Evolutionary conservation across 1,140 invertebrate species (phyloP), one percentile per base, ranked within the genome.

Genomic region (Halesus radiatus): DNA sequence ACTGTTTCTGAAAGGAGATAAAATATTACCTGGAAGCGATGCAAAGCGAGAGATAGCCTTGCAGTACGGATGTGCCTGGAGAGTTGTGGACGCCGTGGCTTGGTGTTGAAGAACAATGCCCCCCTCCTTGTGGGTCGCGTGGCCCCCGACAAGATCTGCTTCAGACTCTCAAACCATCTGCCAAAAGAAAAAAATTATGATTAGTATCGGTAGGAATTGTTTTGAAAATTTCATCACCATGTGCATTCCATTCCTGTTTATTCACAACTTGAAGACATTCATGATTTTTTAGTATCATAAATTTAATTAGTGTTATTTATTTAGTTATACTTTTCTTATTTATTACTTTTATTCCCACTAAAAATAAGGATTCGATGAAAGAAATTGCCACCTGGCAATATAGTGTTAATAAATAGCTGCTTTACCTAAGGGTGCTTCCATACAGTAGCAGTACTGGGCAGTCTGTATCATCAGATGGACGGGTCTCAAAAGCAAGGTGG

Each of bases 161-260:
- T 98, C 3, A 99, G 91, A 86, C 97, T 98, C 86, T 99, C 97
- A 86, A 99, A 96, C 96, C 97, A 98, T 76, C 96, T 92, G 76
- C 8, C 50, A 6, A 72, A 5, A 79, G 72, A 77, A 73, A 32
- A 53, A 4, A 37, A n/a, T n/a, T n/a, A 37, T 37, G 32, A 37
- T 37, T 37, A 37, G 26, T 29, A 29, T 29, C 26, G 5, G 26
- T 29, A 29, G 5, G 2, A 29, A 29, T 5, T 29, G 26, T 29
- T 29, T 29, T 29, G 2, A 29, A 29, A 29, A 29, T 5, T 5
- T 3, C 26, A 29, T 29, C 26, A 2, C 2, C 26, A 29, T 5
- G 26, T 29, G 2, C 26, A 29, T 29, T 29, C 26, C 26, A n/a
- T 29, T 29, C 5, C 26, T 29, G 26, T 29, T 29, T 5, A 29